Evolutionary conservation across 2,797 vertebrate species (phyloP).

Genomic region (Melopsittacus undulatus): DNA sequence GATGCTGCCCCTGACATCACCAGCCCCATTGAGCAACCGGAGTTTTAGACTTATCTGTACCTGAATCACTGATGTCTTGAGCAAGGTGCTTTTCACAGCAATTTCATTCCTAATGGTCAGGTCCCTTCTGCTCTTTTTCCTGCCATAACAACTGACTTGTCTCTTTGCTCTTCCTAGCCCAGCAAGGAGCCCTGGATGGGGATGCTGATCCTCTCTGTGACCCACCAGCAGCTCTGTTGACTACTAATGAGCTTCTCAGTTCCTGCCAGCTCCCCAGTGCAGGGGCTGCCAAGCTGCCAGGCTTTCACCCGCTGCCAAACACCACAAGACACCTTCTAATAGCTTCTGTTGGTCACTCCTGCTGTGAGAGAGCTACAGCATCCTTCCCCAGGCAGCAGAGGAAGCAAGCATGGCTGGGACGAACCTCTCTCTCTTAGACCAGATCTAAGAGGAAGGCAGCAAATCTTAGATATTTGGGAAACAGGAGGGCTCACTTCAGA

Average conservation of each 20-base stretch:
- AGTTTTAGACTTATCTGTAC: not conserved
- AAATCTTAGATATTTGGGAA: not conserved
- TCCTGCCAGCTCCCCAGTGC: not conserved
- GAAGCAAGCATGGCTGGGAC: not conserved
- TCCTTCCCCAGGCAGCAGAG: no score
- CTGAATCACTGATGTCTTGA: not conserved
- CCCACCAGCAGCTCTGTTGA: not conserved
- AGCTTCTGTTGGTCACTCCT: not conserved
- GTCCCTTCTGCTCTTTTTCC: not conserved
- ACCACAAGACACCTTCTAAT: not conserved
- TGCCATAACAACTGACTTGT: not conserved
- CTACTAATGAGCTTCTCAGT: not conserved
- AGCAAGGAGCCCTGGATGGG: not conserved
- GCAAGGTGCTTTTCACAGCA: accelerated
- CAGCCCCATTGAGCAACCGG: accelerated
- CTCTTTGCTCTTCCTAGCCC: not conserved
- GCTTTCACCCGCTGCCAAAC: not conserved
- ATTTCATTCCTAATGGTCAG: not conserved
- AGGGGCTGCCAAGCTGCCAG: not conserved
- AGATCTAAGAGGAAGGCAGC: not conserved
- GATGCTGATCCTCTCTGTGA: not conserved
- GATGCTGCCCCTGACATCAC: not conserved
- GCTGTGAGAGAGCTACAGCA: accelerated
- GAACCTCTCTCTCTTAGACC: not conserved
- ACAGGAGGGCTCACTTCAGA: not conserved